Conservation (phyloP, 2,113 vertebrate genomes). For the Megatriorchis doriae region DNA sequence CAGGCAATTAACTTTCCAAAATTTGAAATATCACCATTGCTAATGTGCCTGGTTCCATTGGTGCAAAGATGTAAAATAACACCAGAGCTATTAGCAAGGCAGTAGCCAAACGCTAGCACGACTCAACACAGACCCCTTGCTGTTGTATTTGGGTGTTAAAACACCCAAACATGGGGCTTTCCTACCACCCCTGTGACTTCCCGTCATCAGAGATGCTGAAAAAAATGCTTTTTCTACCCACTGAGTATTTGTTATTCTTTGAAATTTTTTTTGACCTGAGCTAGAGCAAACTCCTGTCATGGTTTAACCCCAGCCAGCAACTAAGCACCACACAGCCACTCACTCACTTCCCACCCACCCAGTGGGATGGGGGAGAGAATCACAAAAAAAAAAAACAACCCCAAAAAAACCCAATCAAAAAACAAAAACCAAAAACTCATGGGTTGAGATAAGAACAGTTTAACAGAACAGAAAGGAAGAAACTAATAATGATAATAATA, state of each 20-base stretch:
- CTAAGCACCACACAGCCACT: too few relatives aligned
- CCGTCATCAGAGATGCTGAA: not conserved
- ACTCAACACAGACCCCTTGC: not conserved
- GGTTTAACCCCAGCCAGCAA: too few relatives aligned
- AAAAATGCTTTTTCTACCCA: not conserved
- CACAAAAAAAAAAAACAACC: too few relatives aligned
- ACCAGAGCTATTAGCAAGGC: not conserved
- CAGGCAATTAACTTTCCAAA: not conserved
- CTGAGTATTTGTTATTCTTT: not conserved
- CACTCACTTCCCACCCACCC: too few relatives aligned
- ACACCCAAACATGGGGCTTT: not conserved
- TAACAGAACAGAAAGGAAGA: too few relatives aligned
- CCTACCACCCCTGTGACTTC: not conserved
- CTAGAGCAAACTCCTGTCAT: not conserved
- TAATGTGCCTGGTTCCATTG: not conserved
- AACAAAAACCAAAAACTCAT: too few relatives aligned
- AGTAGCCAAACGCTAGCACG: not conserved
- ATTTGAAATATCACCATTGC: not conserved
- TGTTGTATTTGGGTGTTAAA: not conserved
- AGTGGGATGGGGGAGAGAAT: too few relatives aligned
- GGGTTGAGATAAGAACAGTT: too few relatives aligned
- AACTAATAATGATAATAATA: too few relatives aligned
- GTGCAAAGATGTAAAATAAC: not conserved
- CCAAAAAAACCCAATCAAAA: too few relatives aligned
- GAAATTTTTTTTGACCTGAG: not conserved